phyloP scores from a whole-genome alignment of 2,888 invertebrate species.

The Teleogryllus oceanicus region DNA sequence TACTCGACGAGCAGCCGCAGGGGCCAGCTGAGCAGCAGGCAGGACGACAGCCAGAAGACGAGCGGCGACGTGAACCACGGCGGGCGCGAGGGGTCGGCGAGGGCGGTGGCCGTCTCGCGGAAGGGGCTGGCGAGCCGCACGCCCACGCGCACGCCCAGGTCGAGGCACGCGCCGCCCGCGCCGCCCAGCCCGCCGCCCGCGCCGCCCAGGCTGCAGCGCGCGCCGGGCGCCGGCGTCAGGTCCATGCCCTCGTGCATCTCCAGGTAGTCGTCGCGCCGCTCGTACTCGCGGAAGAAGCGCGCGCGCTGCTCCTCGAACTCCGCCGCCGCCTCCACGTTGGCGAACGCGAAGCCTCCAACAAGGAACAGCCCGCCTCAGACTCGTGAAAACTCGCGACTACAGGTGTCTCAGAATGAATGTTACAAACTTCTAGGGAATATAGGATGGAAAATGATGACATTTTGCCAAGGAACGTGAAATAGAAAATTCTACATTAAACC shows the following conservation, averaged over 20 bases:
- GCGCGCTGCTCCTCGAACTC: conserved; percentile 80
- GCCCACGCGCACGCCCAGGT: background rate
- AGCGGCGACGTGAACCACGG: conserved; percentile 67
- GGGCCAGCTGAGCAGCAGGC: conserved; percentile 77
- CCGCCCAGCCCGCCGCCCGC: background rate
- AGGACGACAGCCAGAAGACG: conserved; percentile 72
- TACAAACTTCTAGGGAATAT: too few species aligned
- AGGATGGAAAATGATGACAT: too few species aligned
- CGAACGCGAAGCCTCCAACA: conserved; percentile 64
- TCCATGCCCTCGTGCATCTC: conserved; percentile 80
- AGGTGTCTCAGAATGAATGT: too few species aligned
- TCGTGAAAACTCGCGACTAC: too few species aligned
- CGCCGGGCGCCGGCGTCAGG: conserved; percentile 58
- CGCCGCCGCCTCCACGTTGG: conserved; percentile 69
- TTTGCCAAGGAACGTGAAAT: too few species aligned
- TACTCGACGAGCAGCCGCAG: conserved; percentile 72
- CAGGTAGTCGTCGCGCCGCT: conserved; percentile 78
- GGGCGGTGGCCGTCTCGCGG: conserved; percentile 56
- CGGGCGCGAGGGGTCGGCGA: conserved; percentile 48
- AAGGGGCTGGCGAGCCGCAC: conserved; percentile 43
- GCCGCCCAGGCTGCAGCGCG: background rate
- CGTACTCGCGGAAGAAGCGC: conserved; percentile 74
- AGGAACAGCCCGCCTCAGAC: background rate
- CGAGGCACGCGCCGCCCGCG: background rate
- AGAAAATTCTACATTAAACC: too few species aligned